Evolutionary conservation across 2,888 invertebrate species (phyloP).

Genomic region (Melikaiella ostensackeni): DNA sequence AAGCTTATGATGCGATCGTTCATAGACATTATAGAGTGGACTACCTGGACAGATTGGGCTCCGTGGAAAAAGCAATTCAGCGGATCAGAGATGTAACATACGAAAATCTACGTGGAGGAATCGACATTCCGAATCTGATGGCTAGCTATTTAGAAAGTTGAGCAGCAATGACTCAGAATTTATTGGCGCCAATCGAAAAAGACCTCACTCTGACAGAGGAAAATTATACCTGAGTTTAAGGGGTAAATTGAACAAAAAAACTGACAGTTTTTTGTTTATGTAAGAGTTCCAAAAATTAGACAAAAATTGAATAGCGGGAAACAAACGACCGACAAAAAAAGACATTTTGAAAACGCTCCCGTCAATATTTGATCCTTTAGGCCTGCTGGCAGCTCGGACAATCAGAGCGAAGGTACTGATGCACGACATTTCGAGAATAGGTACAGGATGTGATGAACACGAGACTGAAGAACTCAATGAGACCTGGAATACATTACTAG

Average conservation of each 20-base stretch:
- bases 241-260: background rate
- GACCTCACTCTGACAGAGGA: no score
- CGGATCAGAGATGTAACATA: background rate
- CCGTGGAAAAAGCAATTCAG: background rate
- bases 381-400: constrained; percentile 52
- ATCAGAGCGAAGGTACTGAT: constrained; percentile 55
- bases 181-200: no score
- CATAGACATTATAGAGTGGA: constrained; percentile 57
- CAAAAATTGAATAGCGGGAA: background rate
- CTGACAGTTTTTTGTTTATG: background rate
- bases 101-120: constrained; percentile 9
- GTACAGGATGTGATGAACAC: constrained; percentile 48
- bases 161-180: no score
- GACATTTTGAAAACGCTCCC: constrained; percentile 50
- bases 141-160: no score
- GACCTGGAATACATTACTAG: constrained; percentile 52
- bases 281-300: background rate
- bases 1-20: constrained; percentile 45
- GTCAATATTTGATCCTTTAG: constrained; percentile 62
- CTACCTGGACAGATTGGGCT: constrained; percentile 48
- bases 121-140: constrained; percentile 32
- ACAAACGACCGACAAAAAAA: constrained; percentile 51
- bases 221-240: background rate
- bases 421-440: constrained; percentile 53
- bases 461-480: constrained; percentile 40